Conservation (phyloP, 2,797 vertebrate genomes). For the Sebastes iracundus region DNA sequence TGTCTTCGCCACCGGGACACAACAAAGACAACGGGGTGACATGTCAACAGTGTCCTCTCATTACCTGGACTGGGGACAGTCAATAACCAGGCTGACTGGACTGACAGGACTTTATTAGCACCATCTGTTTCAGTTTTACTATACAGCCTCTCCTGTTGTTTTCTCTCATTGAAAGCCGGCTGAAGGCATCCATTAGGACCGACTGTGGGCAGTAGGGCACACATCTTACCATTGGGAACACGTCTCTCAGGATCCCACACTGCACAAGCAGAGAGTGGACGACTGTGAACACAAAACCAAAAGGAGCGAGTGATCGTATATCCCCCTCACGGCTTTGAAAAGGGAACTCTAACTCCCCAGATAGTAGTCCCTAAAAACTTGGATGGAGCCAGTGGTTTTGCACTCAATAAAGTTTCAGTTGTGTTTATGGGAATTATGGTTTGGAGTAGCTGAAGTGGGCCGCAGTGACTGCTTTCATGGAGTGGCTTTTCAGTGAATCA, state of each 20-base stretch:
- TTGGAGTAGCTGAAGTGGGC: constrained; percentile 68
- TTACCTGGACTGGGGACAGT: constrained; percentile 67
- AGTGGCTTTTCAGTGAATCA: constrained; percentile 60
- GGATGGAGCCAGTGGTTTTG: constrained; percentile 75
- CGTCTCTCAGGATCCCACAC: constrained; percentile 63
- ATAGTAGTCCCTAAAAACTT: constrained; percentile 64
- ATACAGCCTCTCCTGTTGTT: constrained; percentile 71
- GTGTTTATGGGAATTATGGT: constrained; percentile 73
- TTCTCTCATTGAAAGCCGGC: constrained; percentile 69
- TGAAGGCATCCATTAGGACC: constrained; percentile 69
- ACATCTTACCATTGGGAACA: constrained; percentile 72
- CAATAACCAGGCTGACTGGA: constrained; percentile 62
- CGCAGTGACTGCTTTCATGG: constrained; percentile 56
- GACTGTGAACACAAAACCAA: constrained; percentile 31
- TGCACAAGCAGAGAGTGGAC: constrained; percentile 51
- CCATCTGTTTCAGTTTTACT: constrained; percentile 83
- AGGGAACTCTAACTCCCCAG: constrained; percentile 53
- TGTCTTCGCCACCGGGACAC: constrained; percentile 20
- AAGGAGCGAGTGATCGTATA: constrained; percentile 45
- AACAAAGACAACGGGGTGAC: constrained; percentile 60
- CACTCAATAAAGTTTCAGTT: constrained; percentile 77
- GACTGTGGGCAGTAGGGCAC: constrained; percentile 55
- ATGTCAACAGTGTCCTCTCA: constrained; percentile 68
- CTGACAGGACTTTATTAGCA: constrained; percentile 74
- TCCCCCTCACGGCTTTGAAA: constrained; percentile 63